Evolutionary conservation across 1,140 invertebrate genomes (phyloP).

Genomic region (Steinernema khuongi): DNA sequence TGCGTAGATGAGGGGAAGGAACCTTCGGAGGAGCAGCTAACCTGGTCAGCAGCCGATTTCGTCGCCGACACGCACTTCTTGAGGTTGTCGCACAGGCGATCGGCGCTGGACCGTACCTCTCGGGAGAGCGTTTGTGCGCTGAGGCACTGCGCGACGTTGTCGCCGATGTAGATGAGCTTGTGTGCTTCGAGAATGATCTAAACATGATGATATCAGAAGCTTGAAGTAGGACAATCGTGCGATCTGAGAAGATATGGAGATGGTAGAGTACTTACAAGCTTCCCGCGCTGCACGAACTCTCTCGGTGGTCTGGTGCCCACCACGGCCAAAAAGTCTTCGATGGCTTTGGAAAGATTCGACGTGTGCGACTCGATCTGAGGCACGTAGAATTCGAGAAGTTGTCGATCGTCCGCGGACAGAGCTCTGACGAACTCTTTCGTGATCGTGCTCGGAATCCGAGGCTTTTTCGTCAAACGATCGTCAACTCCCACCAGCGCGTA

Average conservation of each 20-base stretch:
- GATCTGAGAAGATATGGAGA: not conserved
- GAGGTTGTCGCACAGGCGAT: conserved; percentile 75
- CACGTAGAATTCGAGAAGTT: conserved; percentile 77
- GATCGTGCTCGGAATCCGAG: conserved; percentile 37
- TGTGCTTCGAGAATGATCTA: conserved; percentile 73
- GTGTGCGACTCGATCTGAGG: conserved; percentile 76
- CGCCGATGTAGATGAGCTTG: conserved; percentile 83
- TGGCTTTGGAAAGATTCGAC: conserved; percentile 75
- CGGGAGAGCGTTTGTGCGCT: conserved; percentile 68
- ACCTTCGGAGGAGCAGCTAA: conserved; percentile 1
- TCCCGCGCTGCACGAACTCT: conserved; percentile 83
- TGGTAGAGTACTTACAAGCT: conserved; percentile 69
- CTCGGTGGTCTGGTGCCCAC: conserved; percentile 85
- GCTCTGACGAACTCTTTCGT: conserved; percentile 2
- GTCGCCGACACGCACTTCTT: conserved; percentile 78
- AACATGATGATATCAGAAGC: not conserved
- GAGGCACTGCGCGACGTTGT: conserved; percentile 74
- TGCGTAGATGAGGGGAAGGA: not conserved
- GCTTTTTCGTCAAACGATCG: conserved; percentile 62
- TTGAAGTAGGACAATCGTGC: not conserved
- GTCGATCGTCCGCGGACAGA: conserved; percentile 70
- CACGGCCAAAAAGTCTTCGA: conserved; percentile 81
- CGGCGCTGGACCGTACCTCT: conserved; percentile 72
- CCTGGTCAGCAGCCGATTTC: conserved; percentile 71
- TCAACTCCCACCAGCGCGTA: conserved; percentile 11